Conservation (phyloP, 2,113 vertebrate genomes). For the Mola mola region DNA sequence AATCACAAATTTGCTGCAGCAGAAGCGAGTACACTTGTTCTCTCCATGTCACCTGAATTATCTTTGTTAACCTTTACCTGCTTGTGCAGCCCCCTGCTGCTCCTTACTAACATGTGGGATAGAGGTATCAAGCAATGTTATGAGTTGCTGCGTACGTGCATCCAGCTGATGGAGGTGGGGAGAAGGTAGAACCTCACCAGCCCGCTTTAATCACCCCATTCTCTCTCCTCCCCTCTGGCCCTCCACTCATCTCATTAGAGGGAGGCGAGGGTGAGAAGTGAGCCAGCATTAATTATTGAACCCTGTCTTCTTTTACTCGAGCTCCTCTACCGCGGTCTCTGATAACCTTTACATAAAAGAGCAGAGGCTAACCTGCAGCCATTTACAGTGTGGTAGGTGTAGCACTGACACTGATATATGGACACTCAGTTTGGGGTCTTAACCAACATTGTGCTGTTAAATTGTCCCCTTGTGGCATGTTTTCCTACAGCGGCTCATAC, state of each 20-base stretch:
- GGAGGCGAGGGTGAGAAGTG: constrained; percentile 63
- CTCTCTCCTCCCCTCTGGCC: constrained; percentile 29
- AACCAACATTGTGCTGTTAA: constrained; percentile 4
- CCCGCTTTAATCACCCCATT: constrained; percentile 46
- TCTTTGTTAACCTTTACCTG: constrained; percentile 53
- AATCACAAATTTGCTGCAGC: constrained; percentile 5
- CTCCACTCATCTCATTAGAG: constrained; percentile 71
- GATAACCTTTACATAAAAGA: constrained; percentile 72
- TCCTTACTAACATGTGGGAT: not conserved
- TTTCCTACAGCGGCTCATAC: constrained; percentile 29
- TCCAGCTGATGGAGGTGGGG: constrained; percentile 11
- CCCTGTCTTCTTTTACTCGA: constrained; percentile 66
- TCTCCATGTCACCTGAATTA: constrained; percentile 55
- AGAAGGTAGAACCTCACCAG: not conserved
- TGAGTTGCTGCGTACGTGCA: not conserved
- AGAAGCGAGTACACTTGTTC: constrained; percentile 14
- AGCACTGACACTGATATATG: not conserved
- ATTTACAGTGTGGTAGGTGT: constrained; percentile 25
- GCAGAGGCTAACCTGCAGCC: constrained; percentile 50
- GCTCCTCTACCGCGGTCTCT: constrained; percentile 62
- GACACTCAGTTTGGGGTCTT: constrained; percentile 9
- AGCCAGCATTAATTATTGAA: constrained; percentile 80
- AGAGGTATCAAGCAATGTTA: not conserved
- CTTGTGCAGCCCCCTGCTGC: constrained; percentile 24
- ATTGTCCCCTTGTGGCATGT: constrained; percentile 24